phyloP scores from a whole-genome alignment of 2,888 invertebrate species.

The Scaeva pyrastri region DNA sequence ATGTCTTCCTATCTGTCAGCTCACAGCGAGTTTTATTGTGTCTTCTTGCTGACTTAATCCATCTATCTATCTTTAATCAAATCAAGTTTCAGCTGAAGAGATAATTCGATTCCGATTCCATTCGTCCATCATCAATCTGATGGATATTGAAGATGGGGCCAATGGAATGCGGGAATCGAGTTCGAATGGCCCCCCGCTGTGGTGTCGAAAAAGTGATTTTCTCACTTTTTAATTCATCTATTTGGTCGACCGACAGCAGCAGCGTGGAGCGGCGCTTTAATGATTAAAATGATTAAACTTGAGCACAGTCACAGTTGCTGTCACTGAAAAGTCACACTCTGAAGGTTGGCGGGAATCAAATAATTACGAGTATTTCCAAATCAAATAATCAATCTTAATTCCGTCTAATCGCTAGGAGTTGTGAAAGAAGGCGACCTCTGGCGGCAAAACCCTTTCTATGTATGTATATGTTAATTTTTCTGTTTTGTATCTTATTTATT shows the following conservation, averaged over 20 bases:
- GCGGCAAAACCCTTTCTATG: too few species aligned
- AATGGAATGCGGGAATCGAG: not conserved
- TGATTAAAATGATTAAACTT: slow-evolving; percentile 54
- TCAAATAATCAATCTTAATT: slow-evolving; percentile 83
- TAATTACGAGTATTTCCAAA: slow-evolving; percentile 80
- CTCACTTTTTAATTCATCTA: slow-evolving; percentile 49
- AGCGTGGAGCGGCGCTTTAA: slow-evolving; percentile 21
- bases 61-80: slow-evolving; percentile 52
- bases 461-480: too few species aligned
- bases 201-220: slow-evolving; percentile 69
- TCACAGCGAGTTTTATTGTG: slow-evolving; percentile 59
- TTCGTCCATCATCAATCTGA: slow-evolving; percentile 13
- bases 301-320: slow-evolving; percentile 10
- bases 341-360: slow-evolving; percentile 68
- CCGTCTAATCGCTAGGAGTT: slow-evolving; percentile 64
- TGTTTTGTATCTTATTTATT: slow-evolving; percentile 33
- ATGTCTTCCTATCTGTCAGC: slow-evolving; percentile 69
- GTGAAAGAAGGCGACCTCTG: slow-evolving; percentile 61
- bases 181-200: slow-evolving; percentile 27
- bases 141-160: slow-evolving; percentile 47
- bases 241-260: slow-evolving; percentile 7
- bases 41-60: slow-evolving; percentile 61
- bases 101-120: slow-evolving; percentile 71
- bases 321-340: slow-evolving; percentile 52
- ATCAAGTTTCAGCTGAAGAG: slow-evolving; percentile 67